Conservation (phyloP, 2,797 vertebrate species). For the Octomys mimax region DNA sequence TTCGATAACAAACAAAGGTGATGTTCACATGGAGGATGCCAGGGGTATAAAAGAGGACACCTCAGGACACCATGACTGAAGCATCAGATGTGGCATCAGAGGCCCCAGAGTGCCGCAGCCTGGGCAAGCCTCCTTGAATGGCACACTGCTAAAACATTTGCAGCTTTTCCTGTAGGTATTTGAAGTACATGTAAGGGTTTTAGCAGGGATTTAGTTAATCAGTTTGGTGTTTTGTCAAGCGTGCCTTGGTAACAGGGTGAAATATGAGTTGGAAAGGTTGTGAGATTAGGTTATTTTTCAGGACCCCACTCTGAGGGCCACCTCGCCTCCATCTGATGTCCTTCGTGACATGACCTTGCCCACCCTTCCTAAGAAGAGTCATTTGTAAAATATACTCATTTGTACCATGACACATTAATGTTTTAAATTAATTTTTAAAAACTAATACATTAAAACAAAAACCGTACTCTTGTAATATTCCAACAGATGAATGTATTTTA, state of each 20-base stretch:
- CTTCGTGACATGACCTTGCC: constrained; percentile 8
- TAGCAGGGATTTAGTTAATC: background rate
- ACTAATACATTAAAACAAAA: background rate
- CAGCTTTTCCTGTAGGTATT: background rate
- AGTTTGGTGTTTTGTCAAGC: constrained; percentile 48
- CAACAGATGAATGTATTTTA: background rate
- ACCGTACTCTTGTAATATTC: background rate
- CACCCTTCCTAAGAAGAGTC: background rate
- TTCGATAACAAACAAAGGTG: background rate
- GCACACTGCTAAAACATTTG: background rate
- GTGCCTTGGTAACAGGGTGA: background rate
- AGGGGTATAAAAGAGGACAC: too few relatives aligned
- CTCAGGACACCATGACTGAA: background rate
- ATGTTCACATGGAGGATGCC: background rate
- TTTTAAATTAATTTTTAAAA: background rate
- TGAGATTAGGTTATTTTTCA: background rate
- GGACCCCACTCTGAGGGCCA: background rate
- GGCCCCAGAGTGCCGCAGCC: background rate
- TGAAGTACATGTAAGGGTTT: background rate
- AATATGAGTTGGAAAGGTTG: background rate
- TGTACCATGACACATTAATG: background rate
- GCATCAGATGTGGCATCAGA: background rate
- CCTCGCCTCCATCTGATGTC: background rate
- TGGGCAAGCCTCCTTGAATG: background rate
- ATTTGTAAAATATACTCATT: background rate